Conservation (phyloP, 2,888 invertebrate genomes). For the Odontomyia ornata region DNA sequence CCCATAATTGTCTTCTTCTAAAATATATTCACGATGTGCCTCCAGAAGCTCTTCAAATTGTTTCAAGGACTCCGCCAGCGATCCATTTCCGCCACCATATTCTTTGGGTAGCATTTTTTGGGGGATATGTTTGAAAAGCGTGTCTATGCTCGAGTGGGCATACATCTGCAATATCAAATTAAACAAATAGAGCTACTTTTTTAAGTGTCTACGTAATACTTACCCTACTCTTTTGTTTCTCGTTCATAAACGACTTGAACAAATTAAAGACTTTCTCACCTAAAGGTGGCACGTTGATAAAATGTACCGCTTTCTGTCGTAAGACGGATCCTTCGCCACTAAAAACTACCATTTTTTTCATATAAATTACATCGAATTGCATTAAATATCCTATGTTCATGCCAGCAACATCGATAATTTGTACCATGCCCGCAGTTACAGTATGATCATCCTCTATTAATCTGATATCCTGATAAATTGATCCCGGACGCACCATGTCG, state of each 20-base stretch:
- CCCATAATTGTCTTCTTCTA: constrained; percentile 55
- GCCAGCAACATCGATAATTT: constrained; percentile 65
- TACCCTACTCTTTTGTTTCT: constrained; percentile 64
- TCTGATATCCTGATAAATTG: constrained; percentile 68
- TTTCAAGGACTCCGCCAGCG: constrained; percentile 55
- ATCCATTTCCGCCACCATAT: constrained; percentile 71
- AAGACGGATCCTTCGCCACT: constrained; percentile 68
- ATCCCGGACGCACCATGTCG: constrained; percentile 55
- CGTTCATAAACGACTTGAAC: constrained; percentile 67
- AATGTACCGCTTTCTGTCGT: constrained; percentile 66
- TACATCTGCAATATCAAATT: constrained; percentile 61
- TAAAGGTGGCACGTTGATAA: constrained; percentile 66
- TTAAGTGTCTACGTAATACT: constrained; percentile 54
- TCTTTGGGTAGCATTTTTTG: constrained; percentile 70
- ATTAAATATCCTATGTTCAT: constrained; percentile 45
- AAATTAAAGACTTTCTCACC: constrained; percentile 67
- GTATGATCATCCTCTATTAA: constrained; percentile 67
- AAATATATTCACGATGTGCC: constrained; percentile 53
- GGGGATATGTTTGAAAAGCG: constrained; percentile 68
- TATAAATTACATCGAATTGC: constrained; percentile 66
- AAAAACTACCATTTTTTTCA: constrained; percentile 66
- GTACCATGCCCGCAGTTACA: constrained; percentile 63
- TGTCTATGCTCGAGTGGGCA: constrained; percentile 67
- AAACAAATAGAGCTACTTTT: not conserved
- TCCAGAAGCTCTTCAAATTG: constrained; percentile 51